Conservation (phyloP, 2,797 vertebrate genomes). For the Clarias pachynema region DNA sequence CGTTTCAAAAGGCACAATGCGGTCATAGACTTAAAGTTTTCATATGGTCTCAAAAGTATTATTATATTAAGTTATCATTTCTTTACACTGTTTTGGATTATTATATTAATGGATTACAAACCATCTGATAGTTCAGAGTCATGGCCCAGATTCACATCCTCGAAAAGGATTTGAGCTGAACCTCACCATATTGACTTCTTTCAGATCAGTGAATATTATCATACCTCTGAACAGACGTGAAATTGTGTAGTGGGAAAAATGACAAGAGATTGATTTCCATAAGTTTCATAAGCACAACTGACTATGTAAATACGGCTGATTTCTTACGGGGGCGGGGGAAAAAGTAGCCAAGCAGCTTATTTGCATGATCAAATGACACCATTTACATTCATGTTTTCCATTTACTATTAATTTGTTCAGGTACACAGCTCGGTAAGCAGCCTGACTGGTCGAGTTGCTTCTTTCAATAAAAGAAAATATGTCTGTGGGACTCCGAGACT, state of each 20-base stretch:
- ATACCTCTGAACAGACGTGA: constrained; percentile 46
- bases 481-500: not conserved
- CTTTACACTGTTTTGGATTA: constrained; percentile 61
- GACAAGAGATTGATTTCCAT: constrained; percentile 65
- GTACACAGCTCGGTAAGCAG: constrained; percentile 42
- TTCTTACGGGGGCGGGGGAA: constrained; percentile 72
- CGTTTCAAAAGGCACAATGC: constrained; percentile 49
- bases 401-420: constrained; percentile 65
- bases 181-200: constrained; percentile 48
- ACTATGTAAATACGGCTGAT: constrained; percentile 74
- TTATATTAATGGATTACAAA: constrained; percentile 34
- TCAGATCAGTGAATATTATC: constrained; percentile 38
- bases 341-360: constrained; percentile 65
- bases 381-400: constrained; percentile 75
- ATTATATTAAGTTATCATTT: constrained; percentile 55
- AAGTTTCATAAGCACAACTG: constrained; percentile 65
- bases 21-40: constrained; percentile 55
- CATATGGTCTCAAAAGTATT: constrained; percentile 56
- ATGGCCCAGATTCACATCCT: constrained; percentile 34
- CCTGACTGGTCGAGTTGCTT: constrained; percentile 15
- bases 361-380: constrained; percentile 77
- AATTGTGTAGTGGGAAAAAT: constrained; percentile 58
- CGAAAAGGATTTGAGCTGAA: constrained; percentile 38
- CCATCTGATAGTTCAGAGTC: constrained; percentile 51
- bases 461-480: not conserved